Conservation (phyloP, 2,113 vertebrate species). For the Indicator maculatus region DNA sequence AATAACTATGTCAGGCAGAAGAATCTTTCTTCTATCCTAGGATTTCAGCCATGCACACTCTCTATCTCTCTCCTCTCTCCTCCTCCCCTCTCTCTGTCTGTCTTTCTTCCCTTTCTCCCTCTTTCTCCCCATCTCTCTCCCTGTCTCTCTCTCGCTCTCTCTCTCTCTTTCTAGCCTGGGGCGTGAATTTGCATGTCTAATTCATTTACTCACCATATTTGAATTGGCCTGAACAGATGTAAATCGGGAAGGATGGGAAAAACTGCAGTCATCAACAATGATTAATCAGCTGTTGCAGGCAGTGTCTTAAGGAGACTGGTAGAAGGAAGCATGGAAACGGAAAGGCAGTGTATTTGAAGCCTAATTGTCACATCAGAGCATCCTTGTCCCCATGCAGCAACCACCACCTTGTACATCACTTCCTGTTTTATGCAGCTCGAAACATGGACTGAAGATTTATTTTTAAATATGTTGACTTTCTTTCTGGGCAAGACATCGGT, state of each 20-base stretch:
- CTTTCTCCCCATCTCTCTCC: constrained; percentile 35
- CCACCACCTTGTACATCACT: constrained; percentile 82
- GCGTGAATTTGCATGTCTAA: constrained; percentile 76
- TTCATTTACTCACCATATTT: constrained; percentile 83
- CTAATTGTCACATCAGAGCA: constrained; percentile 87
- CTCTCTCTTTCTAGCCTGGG: constrained; percentile 72
- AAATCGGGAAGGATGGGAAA: constrained; percentile 88
- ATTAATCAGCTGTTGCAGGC: constrained; percentile 91
- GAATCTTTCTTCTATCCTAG: constrained; percentile 85
- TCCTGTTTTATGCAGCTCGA: constrained; percentile 85
- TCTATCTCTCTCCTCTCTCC: constrained; percentile 11
- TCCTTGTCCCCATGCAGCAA: constrained; percentile 85
- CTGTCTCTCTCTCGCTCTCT: constrained; percentile 62
- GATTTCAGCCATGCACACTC: constrained; percentile 86
- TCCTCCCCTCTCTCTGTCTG: background rate
- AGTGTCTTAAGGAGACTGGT: constrained; percentile 89
- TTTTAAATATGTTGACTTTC: constrained; percentile 89
- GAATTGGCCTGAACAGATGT: constrained; percentile 88
- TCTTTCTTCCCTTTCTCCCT: constrained; percentile 62
- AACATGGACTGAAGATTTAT: constrained; percentile 86
- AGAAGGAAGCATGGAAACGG: constrained; percentile 89
- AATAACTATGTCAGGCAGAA: constrained; percentile 84
- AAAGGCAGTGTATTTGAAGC: constrained; percentile 85
- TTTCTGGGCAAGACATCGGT: constrained; percentile 86
- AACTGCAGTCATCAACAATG: constrained; percentile 88